Conservation (phyloP, 2,888 invertebrate species). For the Malacosoma neustria region DNA sequence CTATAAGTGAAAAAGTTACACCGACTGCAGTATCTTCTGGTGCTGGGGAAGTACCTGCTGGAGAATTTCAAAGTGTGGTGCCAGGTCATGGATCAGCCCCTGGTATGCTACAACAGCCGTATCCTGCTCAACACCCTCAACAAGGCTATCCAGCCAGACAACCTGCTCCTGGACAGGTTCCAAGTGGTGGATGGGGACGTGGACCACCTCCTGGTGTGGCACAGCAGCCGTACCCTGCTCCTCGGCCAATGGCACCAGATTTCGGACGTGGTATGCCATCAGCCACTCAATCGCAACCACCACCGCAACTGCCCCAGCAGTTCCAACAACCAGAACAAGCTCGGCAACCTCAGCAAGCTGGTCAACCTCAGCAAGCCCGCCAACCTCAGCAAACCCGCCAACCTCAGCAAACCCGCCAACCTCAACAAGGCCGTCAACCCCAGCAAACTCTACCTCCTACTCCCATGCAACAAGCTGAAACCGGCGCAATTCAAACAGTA, state of each 20-base stretch:
- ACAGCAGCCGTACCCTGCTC: background rate
- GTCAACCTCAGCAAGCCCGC: background rate
- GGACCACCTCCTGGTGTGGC: too few species aligned
- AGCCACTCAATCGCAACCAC: background rate
- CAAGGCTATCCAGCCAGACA: background rate
- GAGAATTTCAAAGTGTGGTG: background rate
- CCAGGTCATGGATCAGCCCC: background rate
- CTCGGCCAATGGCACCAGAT: background rate
- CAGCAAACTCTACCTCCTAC: background rate
- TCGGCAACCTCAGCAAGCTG: background rate
- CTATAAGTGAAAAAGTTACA: background rate
- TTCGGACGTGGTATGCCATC: background rate
- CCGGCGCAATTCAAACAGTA: constrained; percentile 1
- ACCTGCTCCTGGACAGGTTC: background rate
- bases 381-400: background rate
- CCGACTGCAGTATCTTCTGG: constrained; percentile 1
- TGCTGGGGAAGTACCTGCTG: background rate
- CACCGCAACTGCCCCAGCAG: background rate
- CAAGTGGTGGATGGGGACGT: background rate
- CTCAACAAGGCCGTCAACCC: constrained; percentile 1
- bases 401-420: background rate
- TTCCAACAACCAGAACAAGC: background rate
- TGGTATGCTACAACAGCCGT: background rate
- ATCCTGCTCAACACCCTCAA: background rate
- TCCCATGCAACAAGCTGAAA: constrained; percentile 1